Base-by-base conservation (phyloP, 2,797 vertebrate genomes). In the Sebastes cheni region DNA sequence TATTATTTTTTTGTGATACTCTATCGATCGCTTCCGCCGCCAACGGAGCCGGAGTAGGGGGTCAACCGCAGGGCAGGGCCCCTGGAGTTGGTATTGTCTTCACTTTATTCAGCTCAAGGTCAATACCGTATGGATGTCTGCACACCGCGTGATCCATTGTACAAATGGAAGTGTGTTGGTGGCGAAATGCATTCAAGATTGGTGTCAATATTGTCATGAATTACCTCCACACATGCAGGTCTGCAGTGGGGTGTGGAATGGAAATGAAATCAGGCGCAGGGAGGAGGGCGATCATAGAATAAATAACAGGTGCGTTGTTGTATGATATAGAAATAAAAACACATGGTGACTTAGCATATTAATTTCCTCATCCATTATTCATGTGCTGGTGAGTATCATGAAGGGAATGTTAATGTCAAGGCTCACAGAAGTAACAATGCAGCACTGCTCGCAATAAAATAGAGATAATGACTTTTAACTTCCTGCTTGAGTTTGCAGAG, bases 21-120 rank as follows among this genome's bases (percentile, higher is more conserved):
- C 22, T 14, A 86, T 81, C 39, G 73, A 86, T 83, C 18, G 4
- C 34, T 32, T 67, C 8, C 0, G 25, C n/a, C 32, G 1, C 74
- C 72, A 72, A 18, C 14, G 58, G 58, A 70, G 71, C 11, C 59
- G 5, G 46, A 73, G 61, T 3, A 18, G 3, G 25, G 62, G 82
- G 73, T 89, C 86, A 85, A 55, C 13, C 23, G 27, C 52, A 58
- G 81, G 76, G 6, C 72, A 81, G 16, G 54, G 60, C 13, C 50
- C 36, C 27, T 39, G 64, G 58, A 86, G 55, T 46, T 67, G 11
- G 23, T 76, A 67, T 68, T 83, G 71, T 86, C 74, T 77, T 75
- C 30, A 82, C 71, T 60, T 86, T 70, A 86, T 79, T 91, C 71
- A 65, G 61, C 74, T 67, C 77, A 78, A 79, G 69, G 86, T 85